Base-by-base conservation (phyloP, 53 echinoderm and acorn worm species). In the Stichopus horrens region DNA sequence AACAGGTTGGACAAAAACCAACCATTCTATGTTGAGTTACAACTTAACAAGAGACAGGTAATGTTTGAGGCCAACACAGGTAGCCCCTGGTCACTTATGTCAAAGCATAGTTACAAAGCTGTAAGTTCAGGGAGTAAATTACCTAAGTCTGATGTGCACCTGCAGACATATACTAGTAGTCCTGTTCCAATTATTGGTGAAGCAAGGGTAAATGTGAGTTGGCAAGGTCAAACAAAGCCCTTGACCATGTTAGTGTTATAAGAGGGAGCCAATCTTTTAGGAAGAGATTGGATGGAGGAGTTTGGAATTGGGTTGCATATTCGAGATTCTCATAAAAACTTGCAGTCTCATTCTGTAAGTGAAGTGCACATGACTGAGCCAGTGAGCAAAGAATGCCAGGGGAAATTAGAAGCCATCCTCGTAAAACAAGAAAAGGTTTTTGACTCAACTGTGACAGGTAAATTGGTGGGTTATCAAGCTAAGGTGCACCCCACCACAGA, bases 211-310 rank as follows among this genome's bases (percentile, higher is more conserved):
- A 52, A 79, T 63, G 93, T 93, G 54, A n/a, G 60, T 58, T 13
- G 74, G 74, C 86, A 68, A 7, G 14, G 73, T 23, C 53, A 9
- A 2, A 14, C 76, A 76, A 76, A 14, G 21, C 88, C 90, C 23
- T 63, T 88, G 16, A 54, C 53, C 0, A 55, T 92, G 7, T 16
- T 90, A 7, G 92, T 92, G 16, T 81, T 92, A 7, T 14, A 90
- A 54, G 73, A 87, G 73, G 90, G 90, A 52, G 54, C 54, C 10
- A 89, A 73, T 56, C 79, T 93, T 11, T 14, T 90, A 3, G 93
- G 90, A 13, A 74, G 93, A 75, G 83, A 92, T 22, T 92, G 93
- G 93, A 53, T 92, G 23, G 74, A 55, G 75, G 55, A 83, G 14
- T 9, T 65, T 9, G 66, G 66, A 9, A 65, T 65, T 65, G 9